Base-by-base conservation (phyloP, 2,888 invertebrate species). In the Drosophila quinaria region DNA sequence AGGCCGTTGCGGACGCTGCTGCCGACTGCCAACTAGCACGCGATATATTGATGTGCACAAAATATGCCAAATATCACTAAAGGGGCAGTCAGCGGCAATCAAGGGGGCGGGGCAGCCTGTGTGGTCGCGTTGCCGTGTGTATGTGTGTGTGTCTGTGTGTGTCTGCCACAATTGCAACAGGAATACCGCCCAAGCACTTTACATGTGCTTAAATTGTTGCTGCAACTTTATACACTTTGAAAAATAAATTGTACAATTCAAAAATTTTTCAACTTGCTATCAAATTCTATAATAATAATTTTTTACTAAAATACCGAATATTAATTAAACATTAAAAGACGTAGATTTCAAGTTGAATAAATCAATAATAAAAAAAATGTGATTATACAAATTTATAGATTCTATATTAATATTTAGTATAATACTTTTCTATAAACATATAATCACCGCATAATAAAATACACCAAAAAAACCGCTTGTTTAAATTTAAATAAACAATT, bases 21-120 rank as follows among this genome's bases (percentile, higher is more conserved):
- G 80, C 69, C 86, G 22, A 78, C 69, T 83, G 84, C 87, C 87
- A 83, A 84, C 87, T 81, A 83, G 84, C 70, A 84, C 72, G 81
- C 88, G 86, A 83, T 88, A 85, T 87, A 87, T 87, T 87, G 86
- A 87, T 88, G 88, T 86, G 83, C 72, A 66, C 88, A 62, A 87
- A 87, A 87, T 87, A 87, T 87, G 88, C 86, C 83, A 88, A 86
- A 83, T 87, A 83, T 78, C 83, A 81, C 68, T 50, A 51, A 52
- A 15, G 47, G 15, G 41, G 15, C 13, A 19, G 62, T 10, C 4
- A 4, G 5, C 46, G 22, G 19, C 3, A 8, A 5, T 11, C 25
- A 22, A n/a, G 15, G 17, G 22, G 55, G 31, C 2, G 33, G 15
- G 2, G 31, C 10, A 9, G 10, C 31, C 50, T 5, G 11, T n/a